Conservation (phyloP, 2,113 vertebrate species). For the Solenodon paradoxus region DNA sequence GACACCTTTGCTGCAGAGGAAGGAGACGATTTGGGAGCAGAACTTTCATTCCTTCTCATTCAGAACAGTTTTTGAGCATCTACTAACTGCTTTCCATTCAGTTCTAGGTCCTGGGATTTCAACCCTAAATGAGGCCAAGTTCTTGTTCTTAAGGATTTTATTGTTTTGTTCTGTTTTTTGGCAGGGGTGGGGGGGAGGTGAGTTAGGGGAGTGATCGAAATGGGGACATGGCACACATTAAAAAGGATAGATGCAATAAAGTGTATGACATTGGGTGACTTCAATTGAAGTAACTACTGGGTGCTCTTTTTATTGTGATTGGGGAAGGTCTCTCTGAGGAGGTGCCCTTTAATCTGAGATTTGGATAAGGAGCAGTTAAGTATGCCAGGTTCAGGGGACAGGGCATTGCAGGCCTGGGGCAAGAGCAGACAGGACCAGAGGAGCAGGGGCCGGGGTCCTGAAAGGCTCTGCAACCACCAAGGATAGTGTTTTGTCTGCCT, state of each 20-base stretch:
- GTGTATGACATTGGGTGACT: not conserved
- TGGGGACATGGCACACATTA: not conserved
- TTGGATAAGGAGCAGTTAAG: not conserved
- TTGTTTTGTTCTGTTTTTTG: too few relatives aligned
- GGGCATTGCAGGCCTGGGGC: not conserved
- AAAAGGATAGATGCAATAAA: not conserved
- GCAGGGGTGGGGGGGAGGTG: rapidly evolving
- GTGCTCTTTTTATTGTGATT: not conserved
- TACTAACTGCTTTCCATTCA: not conserved
- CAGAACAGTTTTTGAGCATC: not conserved
- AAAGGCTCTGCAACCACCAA: not conserved
- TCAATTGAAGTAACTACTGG: not conserved
- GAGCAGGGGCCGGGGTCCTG: not conserved
- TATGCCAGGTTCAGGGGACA: not conserved
- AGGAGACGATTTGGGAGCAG: not conserved
- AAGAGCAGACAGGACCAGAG: not conserved
- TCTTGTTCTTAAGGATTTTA: not conserved
- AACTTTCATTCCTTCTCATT: not conserved
- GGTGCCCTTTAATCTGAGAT: not conserved
- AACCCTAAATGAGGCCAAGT: not conserved
- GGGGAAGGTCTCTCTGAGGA: not conserved
- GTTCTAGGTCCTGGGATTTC: not conserved
- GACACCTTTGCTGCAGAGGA: not conserved
- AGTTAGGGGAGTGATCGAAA: too few relatives aligned
- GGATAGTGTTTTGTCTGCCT: not conserved